Evolutionary conservation across 2,888 invertebrate genomes (phyloP), one percentile per base, ranked within the genome.

Genomic region (Pollenia angustigena): DNA sequence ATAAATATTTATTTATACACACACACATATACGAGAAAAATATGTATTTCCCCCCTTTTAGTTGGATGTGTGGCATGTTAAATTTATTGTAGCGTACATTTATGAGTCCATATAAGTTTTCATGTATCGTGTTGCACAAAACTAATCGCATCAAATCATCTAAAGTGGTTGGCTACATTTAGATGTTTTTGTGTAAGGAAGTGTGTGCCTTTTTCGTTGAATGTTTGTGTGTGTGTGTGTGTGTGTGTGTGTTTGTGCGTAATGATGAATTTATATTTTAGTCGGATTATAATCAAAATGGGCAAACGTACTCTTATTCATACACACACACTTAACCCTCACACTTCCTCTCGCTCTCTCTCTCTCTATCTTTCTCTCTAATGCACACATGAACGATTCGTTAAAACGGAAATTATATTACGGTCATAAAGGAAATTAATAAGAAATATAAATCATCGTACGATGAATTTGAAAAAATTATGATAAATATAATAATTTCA

Each of bases 341-440:
- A 50, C 18, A 18, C 50, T 66, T 40, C 18, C 62, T 32, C 32
- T 66, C 48, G 56, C 48, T 46, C 62, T 32, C 32, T 66, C 46
- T 46, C 18, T 18, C 18, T 18, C n/a, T n/a, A 1, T 23, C 18
- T 66, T 40, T 46, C 62, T 32, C 32, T 66, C 48, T 46, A 60
- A 18, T 11, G 42, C 18, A 62, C 75, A 75, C 54, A 69, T 71
- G 56, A 75, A 18, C 72, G 44, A 85, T 71, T 76, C 69, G 81
- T 66, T 72, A 76, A 32, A 81, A 85, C 84, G 88, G 87, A 88
- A 88, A 87, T 88, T 87, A 83, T 86, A 75, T 87, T 81, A 87
- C 81, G 85, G 87, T 85, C 81, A 81, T 60, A 74, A 84, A 86
- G 88, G 88, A 88, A 86, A 88, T 88, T 88, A 88, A 83, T 81